These are phyloP conservation scores for Gadus macrocephalus DNA, from an alignment of 2,113 vertebrate species.

Conservation along the genomic window DNA sequence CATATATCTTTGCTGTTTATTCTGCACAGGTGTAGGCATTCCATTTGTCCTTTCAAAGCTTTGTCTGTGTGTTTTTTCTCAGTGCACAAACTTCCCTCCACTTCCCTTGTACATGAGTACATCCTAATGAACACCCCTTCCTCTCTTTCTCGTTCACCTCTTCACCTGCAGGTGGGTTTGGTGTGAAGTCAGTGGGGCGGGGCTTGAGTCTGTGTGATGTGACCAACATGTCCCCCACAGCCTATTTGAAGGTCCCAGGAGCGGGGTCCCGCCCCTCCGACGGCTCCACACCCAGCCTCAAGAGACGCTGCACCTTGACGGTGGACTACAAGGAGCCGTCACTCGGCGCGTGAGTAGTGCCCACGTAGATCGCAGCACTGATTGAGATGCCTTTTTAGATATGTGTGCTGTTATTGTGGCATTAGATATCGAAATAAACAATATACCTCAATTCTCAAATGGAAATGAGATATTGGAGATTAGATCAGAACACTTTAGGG, in stretches of 20 bases:
- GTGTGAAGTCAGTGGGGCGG: constrained; percentile 56
- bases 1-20: too few relatives aligned
- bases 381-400: too few relatives aligned
- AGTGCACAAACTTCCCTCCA: not conserved
- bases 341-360: constrained; percentile 64
- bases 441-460: too few relatives aligned
- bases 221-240: constrained; percentile 76
- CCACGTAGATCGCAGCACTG: not conserved
- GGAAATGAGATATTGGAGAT: too few relatives aligned
- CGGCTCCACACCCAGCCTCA: constrained; percentile 48
- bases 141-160: constrained; percentile 38
- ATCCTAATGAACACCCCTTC: not conserved
- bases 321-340: constrained; percentile 88
- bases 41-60: too few relatives aligned
- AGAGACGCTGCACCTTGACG: constrained; percentile 72
- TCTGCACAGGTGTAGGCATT: too few relatives aligned
- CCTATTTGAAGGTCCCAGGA: constrained; percentile 58
- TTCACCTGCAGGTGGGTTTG: constrained; percentile 60
- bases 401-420: too few relatives aligned
- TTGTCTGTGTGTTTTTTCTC: not conserved
- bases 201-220: constrained; percentile 80
- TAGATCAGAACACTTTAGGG: too few relatives aligned
- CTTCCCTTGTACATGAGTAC: constrained; percentile 11
- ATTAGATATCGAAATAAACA: too few relatives aligned
- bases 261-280: constrained; percentile 43